These are phyloP conservation scores for Falco rusticolus DNA, from an alignment of 2,797 vertebrate genomes.

Conservation along the genomic window DNA sequence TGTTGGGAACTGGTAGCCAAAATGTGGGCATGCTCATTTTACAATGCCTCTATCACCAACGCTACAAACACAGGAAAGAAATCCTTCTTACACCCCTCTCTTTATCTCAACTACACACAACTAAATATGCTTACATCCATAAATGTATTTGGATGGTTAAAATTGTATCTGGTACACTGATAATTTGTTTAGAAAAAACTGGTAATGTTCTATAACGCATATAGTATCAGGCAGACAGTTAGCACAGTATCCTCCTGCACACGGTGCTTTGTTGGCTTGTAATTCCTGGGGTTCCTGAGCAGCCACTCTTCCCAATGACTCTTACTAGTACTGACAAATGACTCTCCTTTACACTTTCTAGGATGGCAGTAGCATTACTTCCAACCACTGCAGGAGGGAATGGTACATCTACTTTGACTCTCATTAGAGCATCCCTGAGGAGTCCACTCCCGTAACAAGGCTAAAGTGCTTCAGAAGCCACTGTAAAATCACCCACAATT, in stretches of 20 bases:
- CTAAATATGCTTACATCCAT: neutral
- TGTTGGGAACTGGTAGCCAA: neutral
- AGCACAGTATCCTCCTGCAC: fast-evolving
- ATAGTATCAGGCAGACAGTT: neutral
- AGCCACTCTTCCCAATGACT: neutral
- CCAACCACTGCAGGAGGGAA: neutral
- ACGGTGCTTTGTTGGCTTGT: neutral
- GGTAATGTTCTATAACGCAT: neutral
- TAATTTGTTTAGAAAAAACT: neutral
- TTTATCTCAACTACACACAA: neutral
- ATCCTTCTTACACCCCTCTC: neutral
- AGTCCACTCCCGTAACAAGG: neutral
- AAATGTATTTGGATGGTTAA: neutral
- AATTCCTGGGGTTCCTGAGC: neutral
- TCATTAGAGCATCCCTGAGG: slow-evolving; percentile 17
- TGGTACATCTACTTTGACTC: neutral
- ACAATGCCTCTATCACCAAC: neutral
- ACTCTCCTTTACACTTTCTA: neutral
- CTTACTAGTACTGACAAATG: neutral
- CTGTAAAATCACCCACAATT: neutral
- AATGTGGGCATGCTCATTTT: neutral
- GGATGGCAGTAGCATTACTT: neutral
- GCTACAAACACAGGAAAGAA: neutral
- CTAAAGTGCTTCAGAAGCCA: slow-evolving; percentile 3
- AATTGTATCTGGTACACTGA: neutral